phyloP scores from a whole-genome alignment of 2,113 vertebrate genomes.

The Onychostoma macrolepis region DNA sequence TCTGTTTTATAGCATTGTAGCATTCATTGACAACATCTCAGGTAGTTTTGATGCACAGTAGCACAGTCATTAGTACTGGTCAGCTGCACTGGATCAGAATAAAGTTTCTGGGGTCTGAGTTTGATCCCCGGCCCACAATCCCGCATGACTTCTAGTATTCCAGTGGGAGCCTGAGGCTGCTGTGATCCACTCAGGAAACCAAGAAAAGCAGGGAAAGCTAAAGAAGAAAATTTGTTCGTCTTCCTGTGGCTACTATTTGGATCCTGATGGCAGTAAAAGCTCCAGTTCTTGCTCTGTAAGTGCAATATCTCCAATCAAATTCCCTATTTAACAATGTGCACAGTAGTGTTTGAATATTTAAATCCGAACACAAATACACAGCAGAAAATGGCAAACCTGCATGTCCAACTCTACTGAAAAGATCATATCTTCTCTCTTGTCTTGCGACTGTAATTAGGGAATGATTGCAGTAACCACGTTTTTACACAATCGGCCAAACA shows the following conservation, averaged over 20 bases:
- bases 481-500: not conserved
- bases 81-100: slow-evolving; percentile 18
- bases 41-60: slow-evolving; percentile 6
- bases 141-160: slow-evolving; percentile 34
- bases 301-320: not conserved
- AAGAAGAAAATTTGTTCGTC: slow-evolving; percentile 35
- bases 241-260: slow-evolving; percentile 48
- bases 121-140: slow-evolving; percentile 22
- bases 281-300: not conserved
- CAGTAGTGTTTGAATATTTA: not conserved
- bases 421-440: not conserved
- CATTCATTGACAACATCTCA: not conserved
- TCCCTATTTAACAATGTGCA: not conserved
- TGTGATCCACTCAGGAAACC: slow-evolving; percentile 40
- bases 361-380: not conserved
- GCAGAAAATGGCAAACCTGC: not conserved
- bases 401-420: not conserved
- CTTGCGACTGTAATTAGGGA: not conserved
- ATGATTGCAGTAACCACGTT: not conserved
- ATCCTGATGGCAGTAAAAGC: not conserved
- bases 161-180: slow-evolving; percentile 10
- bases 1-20: not conserved
- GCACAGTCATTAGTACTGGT: not conserved
- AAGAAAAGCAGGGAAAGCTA: slow-evolving; percentile 15
- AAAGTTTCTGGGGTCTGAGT: slow-evolving; percentile 31